Conservation (phyloP, 2,113 vertebrate genomes). For the Chloroceryle aenea region DNA sequence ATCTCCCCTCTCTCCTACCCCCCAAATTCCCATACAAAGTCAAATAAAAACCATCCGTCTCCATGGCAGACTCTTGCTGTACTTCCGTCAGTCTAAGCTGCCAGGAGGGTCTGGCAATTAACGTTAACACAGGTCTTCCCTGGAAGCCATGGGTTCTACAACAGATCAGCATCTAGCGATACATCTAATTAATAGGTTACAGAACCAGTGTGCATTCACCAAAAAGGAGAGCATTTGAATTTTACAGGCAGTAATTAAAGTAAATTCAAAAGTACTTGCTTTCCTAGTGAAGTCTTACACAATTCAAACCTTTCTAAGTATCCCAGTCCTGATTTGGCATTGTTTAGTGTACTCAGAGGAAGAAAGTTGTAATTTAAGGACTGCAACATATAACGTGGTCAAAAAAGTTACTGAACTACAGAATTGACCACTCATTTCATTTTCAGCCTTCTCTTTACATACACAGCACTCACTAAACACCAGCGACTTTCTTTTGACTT, state of each 20-base stretch:
- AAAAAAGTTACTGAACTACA: background rate
- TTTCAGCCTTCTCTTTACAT: background rate
- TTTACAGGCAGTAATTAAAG: background rate
- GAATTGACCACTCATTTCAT: background rate
- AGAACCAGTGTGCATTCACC: background rate
- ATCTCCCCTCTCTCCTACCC: rapidly evolving
- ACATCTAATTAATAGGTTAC: background rate
- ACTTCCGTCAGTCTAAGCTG: conserved; percentile 22
- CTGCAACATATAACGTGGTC: background rate
- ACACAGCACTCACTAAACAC: rapidly evolving
- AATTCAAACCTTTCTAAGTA: background rate
- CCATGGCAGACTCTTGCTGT: background rate
- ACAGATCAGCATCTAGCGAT: background rate
- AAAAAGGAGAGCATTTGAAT: background rate
- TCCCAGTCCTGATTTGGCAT: background rate
- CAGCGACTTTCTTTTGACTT: background rate
- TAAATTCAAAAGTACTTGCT: background rate
- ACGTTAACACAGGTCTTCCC: background rate
- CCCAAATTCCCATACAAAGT: background rate
- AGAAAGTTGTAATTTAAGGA: background rate
- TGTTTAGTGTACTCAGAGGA: background rate
- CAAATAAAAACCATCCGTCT: background rate
- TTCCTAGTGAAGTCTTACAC: background rate
- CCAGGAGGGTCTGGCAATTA: background rate
- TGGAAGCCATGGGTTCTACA: background rate